A percentile compares a stretch with the other conserved stretches of the same genome.
phyloP scores from a whole-genome alignment of 2,113 vertebrate species.

The Scalopus aquaticus region DNA sequence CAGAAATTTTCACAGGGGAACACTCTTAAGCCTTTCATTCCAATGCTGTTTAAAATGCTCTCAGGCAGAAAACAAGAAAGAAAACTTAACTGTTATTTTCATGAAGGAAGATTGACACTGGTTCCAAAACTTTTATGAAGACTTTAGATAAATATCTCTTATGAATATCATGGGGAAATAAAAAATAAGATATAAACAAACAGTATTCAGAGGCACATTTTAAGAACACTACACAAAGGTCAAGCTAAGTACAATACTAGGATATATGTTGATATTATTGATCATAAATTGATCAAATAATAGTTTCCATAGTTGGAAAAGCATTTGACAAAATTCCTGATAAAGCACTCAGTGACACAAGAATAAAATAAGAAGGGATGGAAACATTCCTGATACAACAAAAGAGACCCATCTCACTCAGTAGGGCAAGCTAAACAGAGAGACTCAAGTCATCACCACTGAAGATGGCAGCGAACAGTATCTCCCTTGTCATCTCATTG shows the following conservation, averaged over 20 bases:
- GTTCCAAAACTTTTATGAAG: too few species aligned
- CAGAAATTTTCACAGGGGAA: not conserved
- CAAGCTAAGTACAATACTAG: not conserved
- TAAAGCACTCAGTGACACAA: not conserved
- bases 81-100: not conserved
- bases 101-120: not conserved
- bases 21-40: not conserved
- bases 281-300: not conserved
- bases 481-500: too few species aligned
- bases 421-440: not conserved
- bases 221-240: not conserved
- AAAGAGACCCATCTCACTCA: not conserved
- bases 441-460: not conserved
- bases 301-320: not conserved
- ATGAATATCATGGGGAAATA: not conserved
- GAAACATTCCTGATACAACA: too few species aligned
- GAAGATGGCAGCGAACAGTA: not conserved
- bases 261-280: not conserved
- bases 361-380: not conserved
- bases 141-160: not conserved
- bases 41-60: not conserved
- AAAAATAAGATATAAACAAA: not conserved
- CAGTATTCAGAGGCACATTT: not conserved
- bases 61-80: not conserved
- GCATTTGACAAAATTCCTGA: not conserved